phyloP scores from a whole-genome alignment of 37 sponge, comb jelly and placozoan genomes.

The Spongilla lacustris region DNA sequence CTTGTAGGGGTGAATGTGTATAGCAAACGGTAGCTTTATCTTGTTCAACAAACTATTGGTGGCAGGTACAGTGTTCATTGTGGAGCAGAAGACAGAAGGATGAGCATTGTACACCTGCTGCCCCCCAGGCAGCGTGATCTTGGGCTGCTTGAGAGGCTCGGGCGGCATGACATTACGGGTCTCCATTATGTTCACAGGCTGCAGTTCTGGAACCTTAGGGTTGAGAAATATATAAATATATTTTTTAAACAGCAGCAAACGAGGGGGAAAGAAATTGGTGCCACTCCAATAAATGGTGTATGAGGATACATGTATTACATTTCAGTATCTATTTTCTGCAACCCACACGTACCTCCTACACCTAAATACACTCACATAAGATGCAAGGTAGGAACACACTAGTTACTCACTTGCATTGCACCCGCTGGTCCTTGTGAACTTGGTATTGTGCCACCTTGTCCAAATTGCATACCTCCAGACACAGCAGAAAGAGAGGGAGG shows the following conservation, averaged over 20 bases:
- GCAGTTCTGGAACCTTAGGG: constrained; percentile 51
- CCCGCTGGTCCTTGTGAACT: neutral
- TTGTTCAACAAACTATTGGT: constrained; percentile 81
- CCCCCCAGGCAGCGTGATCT: constrained; percentile 40
- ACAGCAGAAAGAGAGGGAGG: neutral
- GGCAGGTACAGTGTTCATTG: constrained; percentile 86
- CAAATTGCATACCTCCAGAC: neutral
- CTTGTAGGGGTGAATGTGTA: constrained; percentile 94
- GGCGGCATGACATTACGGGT: constrained; percentile 68
- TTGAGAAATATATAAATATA: constrained; percentile 9
- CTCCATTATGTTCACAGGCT: constrained; percentile 81
- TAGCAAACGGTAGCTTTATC: constrained; percentile 88
- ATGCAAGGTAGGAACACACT: too few species aligned
- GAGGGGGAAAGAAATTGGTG: too few species aligned
- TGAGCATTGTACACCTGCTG: constrained; percentile 35
- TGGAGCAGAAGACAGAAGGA: constrained; percentile 82
- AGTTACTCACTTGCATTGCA: neutral
- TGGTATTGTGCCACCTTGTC: neutral
- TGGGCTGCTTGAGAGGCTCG: constrained; percentile 36
- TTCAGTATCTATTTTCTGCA: too few species aligned
- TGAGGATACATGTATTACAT: too few species aligned
- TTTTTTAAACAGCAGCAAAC: constrained; percentile 1
- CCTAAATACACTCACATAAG: too few species aligned
- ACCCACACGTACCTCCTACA: too few species aligned
- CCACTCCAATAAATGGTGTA: too few species aligned